Conservation (phyloP, 2,113 vertebrate genomes). For the human (Homo sapiens) region DNA sequence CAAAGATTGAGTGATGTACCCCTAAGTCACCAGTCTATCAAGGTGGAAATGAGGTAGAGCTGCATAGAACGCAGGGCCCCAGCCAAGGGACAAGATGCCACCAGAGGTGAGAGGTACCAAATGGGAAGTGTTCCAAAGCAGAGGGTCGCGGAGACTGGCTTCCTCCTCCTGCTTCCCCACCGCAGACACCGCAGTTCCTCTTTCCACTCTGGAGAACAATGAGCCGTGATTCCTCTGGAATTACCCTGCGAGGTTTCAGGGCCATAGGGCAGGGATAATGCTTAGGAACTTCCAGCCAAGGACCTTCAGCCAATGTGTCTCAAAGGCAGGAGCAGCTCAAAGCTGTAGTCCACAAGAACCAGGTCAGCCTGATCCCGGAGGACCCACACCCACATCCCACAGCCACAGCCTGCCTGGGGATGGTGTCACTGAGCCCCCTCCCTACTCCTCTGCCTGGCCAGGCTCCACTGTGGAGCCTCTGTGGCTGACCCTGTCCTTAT, state of each 20-base stretch:
- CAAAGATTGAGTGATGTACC: not conserved
- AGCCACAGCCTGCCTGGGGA: not conserved
- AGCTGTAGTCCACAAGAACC: not conserved
- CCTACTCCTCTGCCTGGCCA: not conserved
- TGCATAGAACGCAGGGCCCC: not conserved
- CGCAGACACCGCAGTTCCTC: not conserved
- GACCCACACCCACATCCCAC: not conserved
- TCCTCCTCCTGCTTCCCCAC: slow-evolving; percentile 23
- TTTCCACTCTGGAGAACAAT: slow-evolving; percentile 49
- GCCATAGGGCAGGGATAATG: not conserved
- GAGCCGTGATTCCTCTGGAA: slow-evolving; percentile 35
- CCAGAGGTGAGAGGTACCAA: not conserved
- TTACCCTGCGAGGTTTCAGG: slow-evolving; percentile 34
- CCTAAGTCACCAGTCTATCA: not conserved
- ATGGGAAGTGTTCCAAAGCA: not conserved
- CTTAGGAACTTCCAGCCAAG: not conserved
- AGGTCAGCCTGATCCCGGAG: not conserved
- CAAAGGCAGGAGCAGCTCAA: not conserved
- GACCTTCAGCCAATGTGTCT: not conserved
- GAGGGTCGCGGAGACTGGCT: not conserved
- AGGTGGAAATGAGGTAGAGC: not conserved
- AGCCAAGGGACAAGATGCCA: not conserved
- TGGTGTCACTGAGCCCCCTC: no score
- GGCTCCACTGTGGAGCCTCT: not conserved
- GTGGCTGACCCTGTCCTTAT: not conserved